phyloP scores from a whole-genome alignment of 2,888 invertebrate genomes.

The Crocallis elinguaria region DNA sequence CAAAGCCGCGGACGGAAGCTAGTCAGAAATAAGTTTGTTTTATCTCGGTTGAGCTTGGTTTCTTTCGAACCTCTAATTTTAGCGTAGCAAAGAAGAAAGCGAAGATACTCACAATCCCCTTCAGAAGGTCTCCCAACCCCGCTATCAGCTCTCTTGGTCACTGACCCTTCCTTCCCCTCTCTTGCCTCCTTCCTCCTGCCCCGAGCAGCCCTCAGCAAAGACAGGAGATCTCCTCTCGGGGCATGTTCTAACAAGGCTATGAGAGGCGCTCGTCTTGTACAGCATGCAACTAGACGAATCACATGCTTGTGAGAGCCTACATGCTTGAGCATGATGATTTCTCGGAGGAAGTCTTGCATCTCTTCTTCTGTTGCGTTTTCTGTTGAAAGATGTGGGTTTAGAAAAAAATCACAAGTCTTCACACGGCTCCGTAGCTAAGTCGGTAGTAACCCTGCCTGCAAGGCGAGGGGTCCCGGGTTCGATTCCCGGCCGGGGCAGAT shows the following conservation, averaged over 20 bases:
- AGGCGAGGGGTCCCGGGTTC: too few relatives aligned
- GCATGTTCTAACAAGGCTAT: slow-evolving; percentile 92
- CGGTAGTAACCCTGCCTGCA: too few relatives aligned
- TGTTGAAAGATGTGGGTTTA: slow-evolving; percentile 46
- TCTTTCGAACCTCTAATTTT: too few relatives aligned
- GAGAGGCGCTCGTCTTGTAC: slow-evolving; percentile 87
- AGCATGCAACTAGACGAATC: slow-evolving; percentile 90
- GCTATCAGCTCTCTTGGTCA: slow-evolving; percentile 71
- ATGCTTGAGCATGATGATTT: slow-evolving; percentile 91
- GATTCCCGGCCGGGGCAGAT: too few relatives aligned
- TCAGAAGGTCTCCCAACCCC: slow-evolving; percentile 75
- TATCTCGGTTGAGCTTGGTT: too few relatives aligned
- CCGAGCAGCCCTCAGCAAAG: slow-evolving; percentile 83
- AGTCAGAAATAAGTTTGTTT: too few relatives aligned
- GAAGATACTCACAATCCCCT: slow-evolving; percentile 82
- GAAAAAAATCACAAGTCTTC: too few relatives aligned
- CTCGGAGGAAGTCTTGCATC: slow-evolving; percentile 88
- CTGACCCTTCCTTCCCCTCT: slow-evolving; percentile 51
- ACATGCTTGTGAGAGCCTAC: slow-evolving; percentile 91
- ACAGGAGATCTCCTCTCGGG: slow-evolving; percentile 90
- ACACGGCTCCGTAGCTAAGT: too few relatives aligned
- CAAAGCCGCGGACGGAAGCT: too few relatives aligned
- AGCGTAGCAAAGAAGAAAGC: neutral
- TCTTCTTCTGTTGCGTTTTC: slow-evolving; percentile 85
- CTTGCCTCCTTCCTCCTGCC: slow-evolving; percentile 55